Percentiles rank a stretch among this genome's conserved stretches.
Conservation (phyloP, 2,888 invertebrate species). For the Phyllotreta cruciferae region DNA sequence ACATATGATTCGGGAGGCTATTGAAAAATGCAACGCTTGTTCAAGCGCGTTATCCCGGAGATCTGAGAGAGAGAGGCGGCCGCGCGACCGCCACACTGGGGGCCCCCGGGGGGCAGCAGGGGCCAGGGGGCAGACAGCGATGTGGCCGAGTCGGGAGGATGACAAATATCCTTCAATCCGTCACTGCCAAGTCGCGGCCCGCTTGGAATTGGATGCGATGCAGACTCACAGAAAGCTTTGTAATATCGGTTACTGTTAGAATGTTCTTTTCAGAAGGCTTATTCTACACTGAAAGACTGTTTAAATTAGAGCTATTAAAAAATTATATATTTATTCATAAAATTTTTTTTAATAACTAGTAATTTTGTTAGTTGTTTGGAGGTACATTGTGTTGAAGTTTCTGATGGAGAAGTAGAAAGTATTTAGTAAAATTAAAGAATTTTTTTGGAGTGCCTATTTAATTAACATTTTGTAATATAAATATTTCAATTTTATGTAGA, state of each 20-base stretch:
- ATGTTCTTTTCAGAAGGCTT: constrained; percentile 44
- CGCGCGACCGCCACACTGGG: constrained; percentile 46
- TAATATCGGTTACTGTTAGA: constrained; percentile 60
- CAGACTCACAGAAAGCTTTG: constrained; percentile 62
- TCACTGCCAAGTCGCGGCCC: constrained; percentile 68
- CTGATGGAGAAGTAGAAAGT: no score
- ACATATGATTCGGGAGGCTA: constrained; percentile 50
- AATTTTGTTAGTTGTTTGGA: no score
- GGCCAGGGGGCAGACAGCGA: constrained; percentile 57
- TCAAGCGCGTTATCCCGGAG: constrained; percentile 55
- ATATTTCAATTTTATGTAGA: no score
- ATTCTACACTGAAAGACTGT: constrained; percentile 30
- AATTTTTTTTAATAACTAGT: background rate
- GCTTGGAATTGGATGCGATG: constrained; percentile 63
- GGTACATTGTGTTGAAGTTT: no score
- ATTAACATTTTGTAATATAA: no score
- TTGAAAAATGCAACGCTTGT: constrained; percentile 59
- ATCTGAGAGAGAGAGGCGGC: constrained; percentile 52
- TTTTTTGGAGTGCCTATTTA: no score
- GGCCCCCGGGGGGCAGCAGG: constrained; percentile 44
- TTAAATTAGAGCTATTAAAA: background rate
- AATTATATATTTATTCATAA: no score
- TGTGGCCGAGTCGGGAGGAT: constrained; percentile 67
- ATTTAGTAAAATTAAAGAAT: no score
- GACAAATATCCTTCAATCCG: constrained; percentile 74